Percentiles rank a stretch among this genome's conserved stretches.
Conservation (phyloP, 2,888 invertebrate genomes). For the Balanococcus diminutus region DNA sequence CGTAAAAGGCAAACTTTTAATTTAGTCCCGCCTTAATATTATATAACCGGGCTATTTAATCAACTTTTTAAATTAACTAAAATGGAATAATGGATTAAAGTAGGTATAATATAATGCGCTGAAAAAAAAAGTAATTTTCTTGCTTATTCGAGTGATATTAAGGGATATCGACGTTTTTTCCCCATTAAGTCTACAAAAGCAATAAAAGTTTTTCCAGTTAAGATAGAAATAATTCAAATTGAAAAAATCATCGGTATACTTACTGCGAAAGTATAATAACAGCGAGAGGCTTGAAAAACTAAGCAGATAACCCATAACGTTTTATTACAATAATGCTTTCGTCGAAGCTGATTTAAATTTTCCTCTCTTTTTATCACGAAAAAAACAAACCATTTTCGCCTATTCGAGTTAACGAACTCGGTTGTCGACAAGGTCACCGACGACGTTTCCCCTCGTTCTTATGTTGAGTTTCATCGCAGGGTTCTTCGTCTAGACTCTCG, state of each 20-base stretch:
- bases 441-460: no score
- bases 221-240: conserved; percentile 34
- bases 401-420: not conserved
- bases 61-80: conserved; percentile 42
- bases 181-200: conserved; percentile 42
- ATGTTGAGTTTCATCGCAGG: no score
- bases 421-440: not conserved
- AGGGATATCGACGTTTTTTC: conserved; percentile 35
- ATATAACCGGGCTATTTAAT: conserved; percentile 40
- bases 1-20: conserved; percentile 39
- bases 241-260: conserved; percentile 15
- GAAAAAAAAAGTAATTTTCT: conserved; percentile 36
- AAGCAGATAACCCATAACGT: conserved; percentile 8
- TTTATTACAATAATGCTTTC: conserved; percentile 11
- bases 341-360: conserved; percentile 1
- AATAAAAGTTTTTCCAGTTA: conserved; percentile 35
- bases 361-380: not conserved
- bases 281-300: not conserved
- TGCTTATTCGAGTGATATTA: conserved; percentile 42
- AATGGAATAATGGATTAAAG: conserved; percentile 42
- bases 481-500: no score
- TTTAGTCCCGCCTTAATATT: conserved; percentile 42
- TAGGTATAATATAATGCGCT: conserved; percentile 40
- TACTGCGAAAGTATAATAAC: not conserved
- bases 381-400: not conserved